These are phyloP conservation scores for Vespertilio murinus DNA, from an alignment of 2,797 vertebrate species.

Conservation along the genomic window DNA sequence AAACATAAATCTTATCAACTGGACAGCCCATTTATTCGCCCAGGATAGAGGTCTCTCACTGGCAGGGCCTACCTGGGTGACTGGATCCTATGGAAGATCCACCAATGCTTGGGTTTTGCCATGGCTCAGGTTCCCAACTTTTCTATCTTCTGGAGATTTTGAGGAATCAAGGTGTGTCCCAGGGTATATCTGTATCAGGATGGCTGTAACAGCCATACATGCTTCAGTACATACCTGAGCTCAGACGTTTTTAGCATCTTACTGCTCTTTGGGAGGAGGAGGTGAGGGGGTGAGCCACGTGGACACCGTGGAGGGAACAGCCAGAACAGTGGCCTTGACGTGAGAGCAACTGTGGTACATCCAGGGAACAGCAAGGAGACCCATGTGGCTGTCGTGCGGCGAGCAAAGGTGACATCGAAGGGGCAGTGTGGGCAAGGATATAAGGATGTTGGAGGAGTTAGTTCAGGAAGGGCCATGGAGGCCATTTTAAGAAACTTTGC, in stretches of 20 bases:
- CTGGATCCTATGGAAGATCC: neutral
- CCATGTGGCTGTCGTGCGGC: too few species aligned
- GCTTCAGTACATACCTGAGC: neutral
- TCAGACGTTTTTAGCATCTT: neutral
- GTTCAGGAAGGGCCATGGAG: neutral
- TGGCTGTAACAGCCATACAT: neutral
- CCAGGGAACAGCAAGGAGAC: neutral
- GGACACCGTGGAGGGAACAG: neutral
- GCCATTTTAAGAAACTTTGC: neutral
- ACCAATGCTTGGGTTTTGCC: neutral
- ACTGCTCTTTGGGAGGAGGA: neutral
- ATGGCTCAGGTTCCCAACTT: neutral
- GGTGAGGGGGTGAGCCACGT: neutral
- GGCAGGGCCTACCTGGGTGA: neutral
- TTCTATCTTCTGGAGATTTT: neutral
- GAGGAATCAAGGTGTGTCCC: conserved; percentile 1
- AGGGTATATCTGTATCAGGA: neutral
- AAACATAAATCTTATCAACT: neutral
- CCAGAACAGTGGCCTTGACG: neutral
- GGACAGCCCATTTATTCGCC: neutral
- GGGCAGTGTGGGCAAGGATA: too few species aligned
- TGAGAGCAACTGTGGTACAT: neutral
- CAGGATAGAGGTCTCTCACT: neutral
- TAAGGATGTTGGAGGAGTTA: too few species aligned
- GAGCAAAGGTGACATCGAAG: neutral